A percentile compares a stretch with the other conserved stretches of the same genome.
Evolutionary conservation across 2,797 vertebrate species (phyloP).

Genomic region (Neosilurus hyrtlii): DNA sequence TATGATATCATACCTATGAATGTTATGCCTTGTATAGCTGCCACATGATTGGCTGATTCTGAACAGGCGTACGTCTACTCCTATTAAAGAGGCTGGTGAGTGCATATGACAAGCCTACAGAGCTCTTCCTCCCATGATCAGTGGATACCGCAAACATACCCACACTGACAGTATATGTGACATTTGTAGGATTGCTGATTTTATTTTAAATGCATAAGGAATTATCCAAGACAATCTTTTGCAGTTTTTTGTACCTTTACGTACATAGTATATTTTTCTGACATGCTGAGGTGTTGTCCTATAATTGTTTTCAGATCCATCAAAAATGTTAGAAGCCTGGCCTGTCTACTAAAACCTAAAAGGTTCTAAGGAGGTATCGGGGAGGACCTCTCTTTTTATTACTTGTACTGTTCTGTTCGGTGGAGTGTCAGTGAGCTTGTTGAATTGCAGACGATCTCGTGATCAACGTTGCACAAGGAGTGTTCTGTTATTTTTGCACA

Average conservation of each 20-base stretch:
- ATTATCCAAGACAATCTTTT: slow-evolving; percentile 34
- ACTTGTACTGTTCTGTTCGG: slow-evolving; percentile 20
- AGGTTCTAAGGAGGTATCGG: slow-evolving; percentile 4
- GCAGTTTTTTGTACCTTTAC: slow-evolving; percentile 37
- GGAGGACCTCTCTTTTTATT: slow-evolving; percentile 44
- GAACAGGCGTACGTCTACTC: background rate
- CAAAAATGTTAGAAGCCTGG: slow-evolving; percentile 1
- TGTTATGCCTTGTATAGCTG: background rate
- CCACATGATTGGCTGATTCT: background rate
- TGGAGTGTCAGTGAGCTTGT: slow-evolving; percentile 3
- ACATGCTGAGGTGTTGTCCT: slow-evolving; percentile 15
- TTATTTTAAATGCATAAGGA: slow-evolving; percentile 7
- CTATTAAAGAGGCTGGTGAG: slow-evolving; percentile 2
- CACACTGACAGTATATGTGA: slow-evolving; percentile 12
- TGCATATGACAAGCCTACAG: slow-evolving; percentile 25
- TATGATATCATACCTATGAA: background rate
- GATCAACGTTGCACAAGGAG: slow-evolving; percentile 18
- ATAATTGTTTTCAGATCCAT: slow-evolving; percentile 15
- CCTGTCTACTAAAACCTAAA: background rate
- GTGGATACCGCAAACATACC: slow-evolving; percentile 3
- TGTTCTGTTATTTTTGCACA: slow-evolving; percentile 75
- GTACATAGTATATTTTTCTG: slow-evolving; percentile 37
- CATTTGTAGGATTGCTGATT: slow-evolving; percentile 22
- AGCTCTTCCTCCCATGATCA: slow-evolving; percentile 26
- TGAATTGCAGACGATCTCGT: slow-evolving; percentile 49